phyloP scores from a whole-genome alignment of 2,888 invertebrate genomes.

The Pimpla rufipes region DNA sequence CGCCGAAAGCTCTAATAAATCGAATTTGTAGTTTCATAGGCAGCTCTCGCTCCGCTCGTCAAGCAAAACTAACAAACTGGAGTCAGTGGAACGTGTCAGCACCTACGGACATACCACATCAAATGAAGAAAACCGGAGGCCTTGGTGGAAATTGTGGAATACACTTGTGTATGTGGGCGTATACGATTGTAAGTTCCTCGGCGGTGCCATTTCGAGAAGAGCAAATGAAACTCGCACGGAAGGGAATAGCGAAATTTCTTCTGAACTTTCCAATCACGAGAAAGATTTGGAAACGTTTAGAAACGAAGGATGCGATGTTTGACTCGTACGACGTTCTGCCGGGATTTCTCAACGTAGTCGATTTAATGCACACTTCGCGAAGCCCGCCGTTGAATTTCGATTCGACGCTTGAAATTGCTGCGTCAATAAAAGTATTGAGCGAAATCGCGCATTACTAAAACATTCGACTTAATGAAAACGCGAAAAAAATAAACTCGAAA shows the following conservation, averaged over 20 bases:
- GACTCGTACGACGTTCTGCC: conserved; percentile 12
- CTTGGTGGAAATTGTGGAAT: conserved; percentile 9
- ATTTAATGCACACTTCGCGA: neutral
- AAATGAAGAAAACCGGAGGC: neutral
- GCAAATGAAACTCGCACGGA: neutral
- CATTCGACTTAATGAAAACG: neutral
- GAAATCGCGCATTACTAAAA: neutral
- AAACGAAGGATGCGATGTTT: neutral
- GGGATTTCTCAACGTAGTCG: neutral
- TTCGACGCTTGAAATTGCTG: conserved; percentile 3
- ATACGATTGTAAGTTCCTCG: neutral
- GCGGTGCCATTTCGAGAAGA: neutral
- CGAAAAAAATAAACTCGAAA: neutral
- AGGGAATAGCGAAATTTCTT: neutral
- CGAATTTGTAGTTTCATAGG: neutral
- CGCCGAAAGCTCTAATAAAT: neutral
- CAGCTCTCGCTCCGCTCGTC: neutral
- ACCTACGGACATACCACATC: conserved; percentile 11
- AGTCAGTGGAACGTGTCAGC: neutral
- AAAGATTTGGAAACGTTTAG: neutral
- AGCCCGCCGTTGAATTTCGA: conserved; percentile 2
- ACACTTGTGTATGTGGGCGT: conserved; percentile 23
- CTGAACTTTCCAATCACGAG: neutral
- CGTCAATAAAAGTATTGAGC: neutral
- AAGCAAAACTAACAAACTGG: neutral